Conservation (phyloP, 2,888 invertebrate species). For the Phyllotreta cruciferae region DNA sequence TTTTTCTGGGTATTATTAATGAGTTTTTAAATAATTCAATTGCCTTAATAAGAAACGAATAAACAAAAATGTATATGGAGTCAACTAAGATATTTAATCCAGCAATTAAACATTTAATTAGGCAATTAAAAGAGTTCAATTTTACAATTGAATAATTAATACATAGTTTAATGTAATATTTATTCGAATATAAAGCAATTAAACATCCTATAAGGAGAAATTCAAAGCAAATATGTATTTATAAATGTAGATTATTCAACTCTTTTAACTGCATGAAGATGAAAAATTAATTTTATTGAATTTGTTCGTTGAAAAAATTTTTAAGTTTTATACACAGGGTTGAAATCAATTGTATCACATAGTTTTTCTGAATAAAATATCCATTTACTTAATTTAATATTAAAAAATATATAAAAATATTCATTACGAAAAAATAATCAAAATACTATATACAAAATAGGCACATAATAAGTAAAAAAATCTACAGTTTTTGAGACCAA, state of each 20-base stretch:
- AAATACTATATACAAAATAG: constrained; percentile 20
- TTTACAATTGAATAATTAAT: neutral
- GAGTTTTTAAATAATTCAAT: constrained; percentile 19
- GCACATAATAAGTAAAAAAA: constrained; percentile 16
- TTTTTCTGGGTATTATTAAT: constrained; percentile 20
- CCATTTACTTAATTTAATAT: constrained; percentile 3
- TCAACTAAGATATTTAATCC: constrained; percentile 10
- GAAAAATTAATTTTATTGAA: neutral
- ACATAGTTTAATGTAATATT: neutral
- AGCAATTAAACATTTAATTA: constrained; percentile 7
- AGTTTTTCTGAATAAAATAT: constrained; percentile 11
- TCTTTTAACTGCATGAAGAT: no score
- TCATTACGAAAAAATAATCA: constrained; percentile 7
- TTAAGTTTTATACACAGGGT: constrained; percentile 5
- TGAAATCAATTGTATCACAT: constrained; percentile 17
- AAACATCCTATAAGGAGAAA: constrained; percentile 1
- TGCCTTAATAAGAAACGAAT: constrained; percentile 11
- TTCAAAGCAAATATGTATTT: no score
- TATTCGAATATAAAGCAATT: no score
- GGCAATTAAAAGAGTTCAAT: constrained; percentile 6
- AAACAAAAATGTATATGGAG: constrained; percentile 5
- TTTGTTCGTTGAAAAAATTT: neutral
- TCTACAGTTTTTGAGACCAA: constrained; percentile 19
- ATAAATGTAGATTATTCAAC: no score
- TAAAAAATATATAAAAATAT: constrained; percentile 5